Evolutionary conservation across 2,888 invertebrate species (phyloP).

Genomic region (Caenorhabditis afra): DNA sequence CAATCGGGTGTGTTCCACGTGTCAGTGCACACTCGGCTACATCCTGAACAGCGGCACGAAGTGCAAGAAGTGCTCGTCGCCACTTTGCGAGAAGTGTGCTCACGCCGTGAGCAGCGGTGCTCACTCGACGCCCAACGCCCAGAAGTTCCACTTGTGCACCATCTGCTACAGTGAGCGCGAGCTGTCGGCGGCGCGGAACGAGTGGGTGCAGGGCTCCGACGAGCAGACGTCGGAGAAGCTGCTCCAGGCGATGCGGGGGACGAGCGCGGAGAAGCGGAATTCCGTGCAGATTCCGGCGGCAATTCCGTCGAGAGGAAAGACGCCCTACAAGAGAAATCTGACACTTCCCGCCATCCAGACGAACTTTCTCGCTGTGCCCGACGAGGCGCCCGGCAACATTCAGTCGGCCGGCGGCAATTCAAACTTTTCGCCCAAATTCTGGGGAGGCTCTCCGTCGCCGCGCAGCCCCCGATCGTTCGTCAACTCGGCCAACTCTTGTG

Average conservation of each 20-base stretch:
- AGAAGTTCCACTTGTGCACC: constrained; percentile 60
- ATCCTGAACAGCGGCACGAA: constrained; percentile 67
- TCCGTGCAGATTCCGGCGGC: constrained; percentile 49
- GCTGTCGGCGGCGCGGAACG: constrained; percentile 65
- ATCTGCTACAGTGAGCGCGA: constrained; percentile 68
- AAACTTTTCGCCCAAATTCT: constrained; percentile 54
- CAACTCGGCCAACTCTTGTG: constrained; percentile 49
- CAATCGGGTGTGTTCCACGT: constrained; percentile 54
- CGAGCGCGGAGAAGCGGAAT: constrained; percentile 38
- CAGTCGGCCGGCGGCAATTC: constrained; percentile 39
- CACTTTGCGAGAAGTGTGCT: constrained; percentile 64
- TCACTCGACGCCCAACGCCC: constrained; percentile 19
- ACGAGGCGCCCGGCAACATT: constrained; percentile 48
- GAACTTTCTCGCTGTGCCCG: constrained; percentile 59
- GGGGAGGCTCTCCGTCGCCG: constrained; percentile 68
- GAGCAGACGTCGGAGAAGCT: constrained; percentile 59
- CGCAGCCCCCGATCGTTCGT: constrained; percentile 58
- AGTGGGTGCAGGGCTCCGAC: constrained; percentile 61
- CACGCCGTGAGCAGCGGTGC: constrained; percentile 15
- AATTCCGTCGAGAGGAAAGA: constrained; percentile 28
- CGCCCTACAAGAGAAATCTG: constrained; percentile 64
- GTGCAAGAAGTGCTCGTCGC: constrained; percentile 61
- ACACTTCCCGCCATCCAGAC: constrained; percentile 63
- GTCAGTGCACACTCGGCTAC: constrained; percentile 66
- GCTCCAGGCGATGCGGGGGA: constrained; percentile 58